Conservation (phyloP, 1,140 invertebrate genomes). For the Sipha flava region DNA sequence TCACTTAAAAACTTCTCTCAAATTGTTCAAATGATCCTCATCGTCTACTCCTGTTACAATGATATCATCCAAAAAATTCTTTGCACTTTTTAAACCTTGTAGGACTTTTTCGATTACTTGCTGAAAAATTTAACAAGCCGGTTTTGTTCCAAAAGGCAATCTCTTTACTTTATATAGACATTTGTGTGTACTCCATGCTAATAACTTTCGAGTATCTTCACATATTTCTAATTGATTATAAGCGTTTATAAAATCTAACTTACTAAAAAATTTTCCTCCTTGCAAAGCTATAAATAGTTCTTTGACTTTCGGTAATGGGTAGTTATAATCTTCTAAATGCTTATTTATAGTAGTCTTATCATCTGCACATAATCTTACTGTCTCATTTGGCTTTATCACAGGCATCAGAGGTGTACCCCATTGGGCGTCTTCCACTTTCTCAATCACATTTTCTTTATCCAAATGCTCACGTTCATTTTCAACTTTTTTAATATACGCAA, state of each 20-base stretch:
- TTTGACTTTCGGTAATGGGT: conserved; percentile 28
- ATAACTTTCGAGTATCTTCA: background rate
- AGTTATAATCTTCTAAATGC: conserved; percentile 4
- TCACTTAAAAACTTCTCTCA: background rate
- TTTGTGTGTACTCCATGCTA: conserved; percentile 39
- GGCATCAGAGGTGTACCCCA: too few species aligned
- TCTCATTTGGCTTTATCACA: too few species aligned
- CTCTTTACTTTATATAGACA: conserved; percentile 43
- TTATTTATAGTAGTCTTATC: conserved; percentile 41
- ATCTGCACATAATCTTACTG: conserved; percentile 44
- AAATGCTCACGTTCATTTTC: too few species aligned
- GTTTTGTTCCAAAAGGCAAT: conserved; percentile 46
- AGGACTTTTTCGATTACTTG: background rate
- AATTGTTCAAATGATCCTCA: background rate
- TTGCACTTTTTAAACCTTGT: background rate
- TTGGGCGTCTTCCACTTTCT: too few species aligned
- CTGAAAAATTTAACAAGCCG: conserved; percentile 36
- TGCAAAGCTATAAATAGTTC: conserved; percentile 25
- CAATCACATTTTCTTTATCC: too few species aligned
- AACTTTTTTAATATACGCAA: too few species aligned
- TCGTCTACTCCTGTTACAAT: background rate
- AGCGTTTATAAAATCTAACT: background rate
- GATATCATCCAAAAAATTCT: background rate
- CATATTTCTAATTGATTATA: background rate
- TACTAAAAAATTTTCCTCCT: background rate